Conservation (phyloP, 1,140 invertebrate species). For the Plutomurus gul region DNA sequence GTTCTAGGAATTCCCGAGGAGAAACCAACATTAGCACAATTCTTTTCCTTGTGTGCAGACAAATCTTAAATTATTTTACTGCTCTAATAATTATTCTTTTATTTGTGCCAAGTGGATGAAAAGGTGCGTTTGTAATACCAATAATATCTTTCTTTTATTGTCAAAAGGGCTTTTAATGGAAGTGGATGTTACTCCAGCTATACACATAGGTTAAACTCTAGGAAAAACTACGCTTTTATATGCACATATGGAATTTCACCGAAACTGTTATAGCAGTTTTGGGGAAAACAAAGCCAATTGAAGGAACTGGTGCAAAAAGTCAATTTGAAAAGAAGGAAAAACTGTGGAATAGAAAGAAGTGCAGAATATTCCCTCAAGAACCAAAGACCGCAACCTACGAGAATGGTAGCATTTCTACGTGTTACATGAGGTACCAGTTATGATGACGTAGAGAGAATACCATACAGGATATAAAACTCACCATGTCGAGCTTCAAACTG, state of each 20-base stretch:
- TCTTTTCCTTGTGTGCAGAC: constrained; percentile 3
- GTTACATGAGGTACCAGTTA: no score
- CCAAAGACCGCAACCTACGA: no score
- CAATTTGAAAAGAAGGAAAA: neutral
- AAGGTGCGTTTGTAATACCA: no score
- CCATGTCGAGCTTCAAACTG: neutral
- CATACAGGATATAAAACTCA: neutral
- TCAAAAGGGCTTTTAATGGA: no score
- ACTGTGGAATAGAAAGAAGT: neutral
- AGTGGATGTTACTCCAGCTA: no score
- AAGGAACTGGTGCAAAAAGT: neutral
- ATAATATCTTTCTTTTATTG: no score
- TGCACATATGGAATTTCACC: neutral
- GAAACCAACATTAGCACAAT: neutral
- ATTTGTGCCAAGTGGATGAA: neutral
- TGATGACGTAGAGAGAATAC: neutral
- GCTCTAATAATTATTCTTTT: constrained; percentile 15
- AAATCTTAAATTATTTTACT: constrained; percentile 25
- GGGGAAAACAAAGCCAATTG: neutral
- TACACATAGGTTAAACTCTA: no score
- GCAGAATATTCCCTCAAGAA: no score
- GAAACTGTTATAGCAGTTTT: no score
- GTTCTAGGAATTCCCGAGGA: neutral
- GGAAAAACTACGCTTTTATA: no score
- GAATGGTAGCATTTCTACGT: no score